phyloP scores from a whole-genome alignment of 2,113 vertebrate genomes.

The Noctilio leporinus region DNA sequence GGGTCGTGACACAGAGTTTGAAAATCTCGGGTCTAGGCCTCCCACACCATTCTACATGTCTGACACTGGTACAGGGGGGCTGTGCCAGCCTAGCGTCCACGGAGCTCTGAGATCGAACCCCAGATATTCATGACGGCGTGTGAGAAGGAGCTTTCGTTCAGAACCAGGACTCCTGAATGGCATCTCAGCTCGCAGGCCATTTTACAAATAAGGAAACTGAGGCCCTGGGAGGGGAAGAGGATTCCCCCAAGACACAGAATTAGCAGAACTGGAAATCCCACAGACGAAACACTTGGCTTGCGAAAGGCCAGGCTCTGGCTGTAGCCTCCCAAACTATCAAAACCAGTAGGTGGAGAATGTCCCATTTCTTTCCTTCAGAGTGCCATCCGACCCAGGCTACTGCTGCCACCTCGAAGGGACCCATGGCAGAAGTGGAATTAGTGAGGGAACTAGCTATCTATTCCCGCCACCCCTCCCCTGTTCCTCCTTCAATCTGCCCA shows the following conservation, averaged over 20 bases:
- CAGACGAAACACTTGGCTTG: background rate
- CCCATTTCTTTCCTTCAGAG: fast-evolving
- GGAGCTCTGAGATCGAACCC: background rate
- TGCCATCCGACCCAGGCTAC: background rate
- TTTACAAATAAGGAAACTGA: background rate
- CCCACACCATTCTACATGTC: fast-evolving
- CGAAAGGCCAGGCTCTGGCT: background rate
- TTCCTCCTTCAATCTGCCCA: too few species aligned
- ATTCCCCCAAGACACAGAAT: background rate
- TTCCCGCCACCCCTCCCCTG: background rate
- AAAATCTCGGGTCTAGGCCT: background rate
- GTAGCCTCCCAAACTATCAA: background rate
- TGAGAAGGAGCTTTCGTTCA: background rate
- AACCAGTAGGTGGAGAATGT: too few species aligned
- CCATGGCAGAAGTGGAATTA: fast-evolving
- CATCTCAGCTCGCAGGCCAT: background rate
- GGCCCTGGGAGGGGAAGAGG: background rate
- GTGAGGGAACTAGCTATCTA: background rate
- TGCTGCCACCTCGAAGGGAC: background rate
- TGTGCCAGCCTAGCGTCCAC: fast-evolving
- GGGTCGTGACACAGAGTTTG: background rate
- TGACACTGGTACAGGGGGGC: fast-evolving
- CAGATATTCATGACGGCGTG: too few species aligned
- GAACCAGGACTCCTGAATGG: background rate
- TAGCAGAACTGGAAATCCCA: background rate